Percentiles rank a stretch among this genome's conserved stretches.
Conservation (phyloP, 2,888 invertebrate genomes). For the Trissolcus brochymenae region DNA sequence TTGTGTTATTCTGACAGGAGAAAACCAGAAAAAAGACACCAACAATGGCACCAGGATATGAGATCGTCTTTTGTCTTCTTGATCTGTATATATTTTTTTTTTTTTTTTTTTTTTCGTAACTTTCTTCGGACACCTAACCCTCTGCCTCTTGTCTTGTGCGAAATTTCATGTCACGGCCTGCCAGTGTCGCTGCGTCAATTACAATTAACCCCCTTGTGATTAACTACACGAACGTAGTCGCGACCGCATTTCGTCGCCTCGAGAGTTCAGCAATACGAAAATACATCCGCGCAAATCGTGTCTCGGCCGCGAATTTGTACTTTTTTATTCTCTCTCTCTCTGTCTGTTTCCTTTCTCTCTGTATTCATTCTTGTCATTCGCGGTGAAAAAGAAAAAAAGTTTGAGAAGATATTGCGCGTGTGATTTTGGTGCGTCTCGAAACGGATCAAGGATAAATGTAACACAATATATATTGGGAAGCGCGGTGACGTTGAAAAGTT, state of each 20-base stretch:
- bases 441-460: conserved; percentile 56
- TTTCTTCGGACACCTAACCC: not conserved
- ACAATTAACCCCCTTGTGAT: conserved; percentile 20
- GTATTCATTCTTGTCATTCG: not conserved
- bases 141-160: conserved; percentile 1
- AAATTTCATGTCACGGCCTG: conserved; percentile 26
- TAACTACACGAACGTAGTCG: conserved; percentile 18
- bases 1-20: too few species aligned
- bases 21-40: too few species aligned
- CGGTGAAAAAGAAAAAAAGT: conserved; percentile 23
- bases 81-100: too few species aligned
- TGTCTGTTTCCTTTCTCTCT: conserved; percentile 1
- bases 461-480: conserved; percentile 53
- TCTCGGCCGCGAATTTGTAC: conserved; percentile 10
- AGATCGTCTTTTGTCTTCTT: not conserved
- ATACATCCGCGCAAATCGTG: conserved; percentile 31
- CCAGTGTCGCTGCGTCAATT: conserved; percentile 27
- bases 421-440: conserved; percentile 29
- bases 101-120: not conserved
- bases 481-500: conserved; percentile 55
- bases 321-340: not conserved
- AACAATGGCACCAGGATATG: too few species aligned
- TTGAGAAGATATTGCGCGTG: conserved; percentile 32
- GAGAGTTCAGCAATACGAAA: conserved; percentile 13
- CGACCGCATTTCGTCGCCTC: conserved; percentile 1